phyloP scores from a whole-genome alignment of 2,797 vertebrate species.

The Xenentodon cancila region DNA sequence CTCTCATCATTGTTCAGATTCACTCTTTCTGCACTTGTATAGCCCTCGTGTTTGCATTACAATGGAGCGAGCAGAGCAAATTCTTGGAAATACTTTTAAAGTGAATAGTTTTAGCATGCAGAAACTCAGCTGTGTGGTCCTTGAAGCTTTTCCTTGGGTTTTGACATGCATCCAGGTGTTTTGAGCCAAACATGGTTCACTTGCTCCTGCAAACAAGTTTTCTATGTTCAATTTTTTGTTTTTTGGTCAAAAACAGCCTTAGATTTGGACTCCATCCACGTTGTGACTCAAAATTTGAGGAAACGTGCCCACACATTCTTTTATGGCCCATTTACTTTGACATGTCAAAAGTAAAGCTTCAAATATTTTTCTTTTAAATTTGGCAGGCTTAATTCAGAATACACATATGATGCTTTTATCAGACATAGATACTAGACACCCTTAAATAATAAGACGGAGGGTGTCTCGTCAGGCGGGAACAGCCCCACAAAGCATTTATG shows the following conservation, averaged over 20 bases:
- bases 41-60: constrained; percentile 66
- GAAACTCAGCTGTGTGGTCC: constrained; percentile 23
- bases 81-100: constrained; percentile 42
- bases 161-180: constrained; percentile 5
- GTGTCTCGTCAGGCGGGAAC: constrained; percentile 39
- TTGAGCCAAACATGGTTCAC: background rate
- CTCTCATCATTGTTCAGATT: constrained; percentile 69
- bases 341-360: no score
- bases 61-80: constrained; percentile 50
- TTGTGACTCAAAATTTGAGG: constrained; percentile 8
- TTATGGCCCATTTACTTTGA: background rate
- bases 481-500: constrained; percentile 67
- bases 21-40: constrained; percentile 39
- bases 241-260: no score
- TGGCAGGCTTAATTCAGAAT: constrained; percentile 23
- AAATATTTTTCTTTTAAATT: no score
- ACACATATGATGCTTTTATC: constrained; percentile 50
- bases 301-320: background rate
- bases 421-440: constrained; percentile 29
- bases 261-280: no score
- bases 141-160: constrained; percentile 21
- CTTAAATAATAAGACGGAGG: constrained; percentile 53
- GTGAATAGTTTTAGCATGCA: constrained; percentile 37
- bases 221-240: constrained; percentile 1
- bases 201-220: background rate